Conservation (phyloP, 2,888 invertebrate species). For the Melangyna quadrimaculata region DNA sequence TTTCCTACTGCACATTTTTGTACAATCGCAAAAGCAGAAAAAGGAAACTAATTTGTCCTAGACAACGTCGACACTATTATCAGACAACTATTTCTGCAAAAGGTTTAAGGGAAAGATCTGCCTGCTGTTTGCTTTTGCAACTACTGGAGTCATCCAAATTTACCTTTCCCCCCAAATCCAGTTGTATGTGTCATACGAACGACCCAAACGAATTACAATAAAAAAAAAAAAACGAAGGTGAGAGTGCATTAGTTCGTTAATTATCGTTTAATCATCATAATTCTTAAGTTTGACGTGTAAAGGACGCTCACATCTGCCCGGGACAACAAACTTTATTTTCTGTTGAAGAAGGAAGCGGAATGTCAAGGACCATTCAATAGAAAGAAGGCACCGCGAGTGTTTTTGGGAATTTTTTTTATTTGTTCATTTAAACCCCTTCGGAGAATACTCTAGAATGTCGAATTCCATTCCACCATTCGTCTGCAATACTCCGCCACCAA, state of each 20-base stretch:
- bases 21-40: slow-evolving; percentile 1
- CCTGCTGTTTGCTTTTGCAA: slow-evolving; percentile 6
- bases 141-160: slow-evolving; percentile 16
- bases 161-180: slow-evolving; percentile 33
- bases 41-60: neutral
- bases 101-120: neutral
- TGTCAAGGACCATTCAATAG: slow-evolving; percentile 16
- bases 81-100: slow-evolving; percentile 3
- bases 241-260: slow-evolving; percentile 66
- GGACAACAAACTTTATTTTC: slow-evolving; percentile 3
- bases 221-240: slow-evolving; percentile 41
- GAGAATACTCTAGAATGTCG: slow-evolving; percentile 40
- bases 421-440: slow-evolving; percentile 1
- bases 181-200: slow-evolving; percentile 67
- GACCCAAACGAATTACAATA: neutral
- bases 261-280: slow-evolving; percentile 60
- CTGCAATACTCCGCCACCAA: slow-evolving; percentile 83
- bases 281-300: slow-evolving; percentile 11
- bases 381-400: neutral
- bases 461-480: slow-evolving; percentile 83
- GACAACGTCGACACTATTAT: neutral
- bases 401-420: slow-evolving; percentile 4
- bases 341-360: neutral
- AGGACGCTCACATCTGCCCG: slow-evolving; percentile 4
- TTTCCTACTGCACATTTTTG: slow-evolving; percentile 38